Conservation (phyloP, 1,140 invertebrate species). For the Littorina saxatilis region DNA sequence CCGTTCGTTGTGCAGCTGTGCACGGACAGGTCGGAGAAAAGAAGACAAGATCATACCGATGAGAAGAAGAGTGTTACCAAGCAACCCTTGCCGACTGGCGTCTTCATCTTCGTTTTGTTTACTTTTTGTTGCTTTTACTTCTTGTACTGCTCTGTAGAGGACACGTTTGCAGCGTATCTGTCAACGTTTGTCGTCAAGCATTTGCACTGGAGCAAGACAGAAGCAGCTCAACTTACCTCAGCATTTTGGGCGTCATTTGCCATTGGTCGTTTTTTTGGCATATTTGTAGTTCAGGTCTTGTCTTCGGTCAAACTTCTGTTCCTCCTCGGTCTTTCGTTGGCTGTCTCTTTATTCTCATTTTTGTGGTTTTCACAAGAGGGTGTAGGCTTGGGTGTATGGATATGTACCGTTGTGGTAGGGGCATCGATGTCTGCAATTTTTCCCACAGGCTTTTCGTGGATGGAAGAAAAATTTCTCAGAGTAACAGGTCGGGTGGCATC, state of each 20-base stretch:
- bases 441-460: conserved; percentile 52
- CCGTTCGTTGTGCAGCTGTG: conserved; percentile 32
- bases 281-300: conserved; percentile 44
- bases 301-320: conserved; percentile 40
- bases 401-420: conserved; percentile 38
- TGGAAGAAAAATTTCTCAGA: conserved; percentile 50
- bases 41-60: neutral
- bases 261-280: conserved; percentile 45
- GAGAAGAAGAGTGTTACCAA: conserved; percentile 25
- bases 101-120: conserved; percentile 33
- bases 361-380: conserved; percentile 15
- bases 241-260: conserved; percentile 48
- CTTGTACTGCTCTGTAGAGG: conserved; percentile 56
- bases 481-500: conserved; percentile 53
- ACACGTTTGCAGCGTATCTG: conserved; percentile 53
- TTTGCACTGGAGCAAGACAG: conserved; percentile 48
- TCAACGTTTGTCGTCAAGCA: conserved; percentile 53
- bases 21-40: conserved; percentile 16
- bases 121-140: conserved; percentile 40
- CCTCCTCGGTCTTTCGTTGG: conserved; percentile 22
- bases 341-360: conserved; percentile 34
- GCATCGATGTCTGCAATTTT: conserved; percentile 50
- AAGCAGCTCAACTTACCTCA: conserved; percentile 43
- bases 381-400: conserved; percentile 35
- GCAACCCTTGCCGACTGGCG: conserved; percentile 26